These are phyloP conservation scores for Thryonomys swinderianus DNA, from an alignment of 2,113 vertebrate genomes.

Conservation along the genomic window DNA sequence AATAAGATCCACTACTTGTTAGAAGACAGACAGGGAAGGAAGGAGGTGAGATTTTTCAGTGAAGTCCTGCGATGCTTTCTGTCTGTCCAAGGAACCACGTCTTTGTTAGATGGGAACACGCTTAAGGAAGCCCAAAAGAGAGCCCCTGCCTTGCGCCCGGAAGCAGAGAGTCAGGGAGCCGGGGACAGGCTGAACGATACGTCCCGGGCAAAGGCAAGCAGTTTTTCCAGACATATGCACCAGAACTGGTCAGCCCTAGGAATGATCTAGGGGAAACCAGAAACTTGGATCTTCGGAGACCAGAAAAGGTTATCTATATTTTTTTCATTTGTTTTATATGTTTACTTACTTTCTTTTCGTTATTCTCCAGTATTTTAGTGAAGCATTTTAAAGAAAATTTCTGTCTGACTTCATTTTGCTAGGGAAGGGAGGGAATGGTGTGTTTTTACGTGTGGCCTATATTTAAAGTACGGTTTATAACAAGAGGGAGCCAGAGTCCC, in stretches of 20 bases:
- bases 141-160: not conserved
- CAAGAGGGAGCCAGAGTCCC: not conserved
- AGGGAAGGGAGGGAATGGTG: not conserved
- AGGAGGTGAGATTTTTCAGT: not conserved
- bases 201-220: not conserved
- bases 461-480: not conserved
- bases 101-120: not conserved
- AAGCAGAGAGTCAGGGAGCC: not conserved
- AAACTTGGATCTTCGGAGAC: not conserved
- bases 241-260: not conserved
- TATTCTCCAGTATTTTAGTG: slow-evolving; percentile 26
- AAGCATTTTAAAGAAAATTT: not conserved
- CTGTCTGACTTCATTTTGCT: not conserved
- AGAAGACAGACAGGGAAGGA: not conserved
- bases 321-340: slow-evolving; percentile 3
- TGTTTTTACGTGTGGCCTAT: not conserved
- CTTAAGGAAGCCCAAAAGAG: not conserved
- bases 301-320: not conserved
- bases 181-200: not conserved
- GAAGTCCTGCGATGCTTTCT: not conserved
- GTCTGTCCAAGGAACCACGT: not conserved
- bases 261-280: not conserved
- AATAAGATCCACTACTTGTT: not conserved
- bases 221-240: not conserved
- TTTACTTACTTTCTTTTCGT: slow-evolving; percentile 13